Percentiles rank a stretch among this genome's conserved stretches.
phyloP scores from a whole-genome alignment of 30 jellyfish, hydroid and myxozoan genomes.

The Pelagia noctiluca region DNA sequence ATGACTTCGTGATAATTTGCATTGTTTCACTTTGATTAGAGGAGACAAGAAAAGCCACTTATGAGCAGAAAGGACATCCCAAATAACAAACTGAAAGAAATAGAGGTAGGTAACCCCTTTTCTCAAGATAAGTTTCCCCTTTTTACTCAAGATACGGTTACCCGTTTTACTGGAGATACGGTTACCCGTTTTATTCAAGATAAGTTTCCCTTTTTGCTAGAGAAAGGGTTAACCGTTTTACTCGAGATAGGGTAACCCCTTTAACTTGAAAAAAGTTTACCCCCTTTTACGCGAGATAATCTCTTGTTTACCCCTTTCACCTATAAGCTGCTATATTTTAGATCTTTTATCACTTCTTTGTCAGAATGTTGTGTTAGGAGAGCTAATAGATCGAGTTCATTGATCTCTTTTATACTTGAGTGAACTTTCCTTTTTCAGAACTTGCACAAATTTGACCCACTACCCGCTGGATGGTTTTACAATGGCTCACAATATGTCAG shows the following conservation, averaged over 20 bases:
- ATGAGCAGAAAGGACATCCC: constrained; percentile 27
- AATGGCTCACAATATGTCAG: constrained; percentile 67
- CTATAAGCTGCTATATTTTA: background rate
- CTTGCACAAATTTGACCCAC: constrained; percentile 49
- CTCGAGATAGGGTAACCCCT: no score
- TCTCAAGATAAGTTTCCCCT: no score
- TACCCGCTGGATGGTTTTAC: constrained; percentile 80
- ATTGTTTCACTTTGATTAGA: background rate
- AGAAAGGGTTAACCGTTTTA: no score
- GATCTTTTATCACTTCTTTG: background rate
- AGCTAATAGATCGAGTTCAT: background rate
- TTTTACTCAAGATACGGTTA: no score
- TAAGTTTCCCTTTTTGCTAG: no score
- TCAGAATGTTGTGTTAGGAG: background rate
- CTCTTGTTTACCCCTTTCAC: background rate
- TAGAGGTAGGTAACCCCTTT: constrained; percentile 56
- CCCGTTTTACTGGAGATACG: no score
- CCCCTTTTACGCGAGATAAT: no score
- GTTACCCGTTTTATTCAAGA: no score
- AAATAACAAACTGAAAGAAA: constrained; percentile 34
- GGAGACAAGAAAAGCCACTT: constrained; percentile 18
- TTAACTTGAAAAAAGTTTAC: no score
- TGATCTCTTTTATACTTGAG: background rate
- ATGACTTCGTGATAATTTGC: no score
- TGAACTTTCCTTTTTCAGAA: constrained; percentile 2